Base-by-base conservation (phyloP, 1,140 invertebrate species). In the Meloidogyne exigua region DNA sequence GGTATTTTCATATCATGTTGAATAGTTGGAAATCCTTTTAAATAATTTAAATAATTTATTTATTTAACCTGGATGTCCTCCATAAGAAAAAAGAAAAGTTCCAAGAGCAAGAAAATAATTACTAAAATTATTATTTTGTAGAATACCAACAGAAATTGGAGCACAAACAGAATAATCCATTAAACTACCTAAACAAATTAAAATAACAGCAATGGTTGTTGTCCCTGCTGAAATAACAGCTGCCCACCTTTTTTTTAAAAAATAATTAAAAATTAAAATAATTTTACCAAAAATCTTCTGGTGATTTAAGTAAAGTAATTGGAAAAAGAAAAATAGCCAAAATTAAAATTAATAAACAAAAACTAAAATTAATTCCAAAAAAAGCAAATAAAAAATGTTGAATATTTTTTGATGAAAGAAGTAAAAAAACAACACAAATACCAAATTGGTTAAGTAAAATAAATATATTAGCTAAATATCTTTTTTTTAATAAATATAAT, bases 211-310 rank as follows among this genome's bases (percentile, higher is more conserved):
- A 39, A 80, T 32, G 21, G 76, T 77, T 66, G 77, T 87, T 21
- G 83, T 79, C 15, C 49, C 64, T 62, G 80, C 76, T 9, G 72
- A 82, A 64, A 81, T 75, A 66, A 79, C 80, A 66, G 81, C 77
- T 69, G 62, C 84, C 76, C 81, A 78, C 74, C 79, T 75, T 21
- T 23, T 76, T 73, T 32, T 63, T 76, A 7, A 11, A 64, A 71
- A 49, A 39, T 39, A 39, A 39, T 39, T 39, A 9, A 39, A 39
- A 39, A 2, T 44, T 15, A 44, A 44, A 75, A 15, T 32, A 25
- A 88, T n/a, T n/a, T 89, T 88, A 92, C 92, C 91, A 90, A 86
- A 92, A 92, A 81, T 92, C 91, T 84, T 91, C 91, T 2, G 92
- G 92, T 10, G 91, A 91, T 57, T 91, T 92, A 1, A 92, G 89